phyloP scores from a whole-genome alignment of 2,113 vertebrate genomes.

The Astur gentilis region DNA sequence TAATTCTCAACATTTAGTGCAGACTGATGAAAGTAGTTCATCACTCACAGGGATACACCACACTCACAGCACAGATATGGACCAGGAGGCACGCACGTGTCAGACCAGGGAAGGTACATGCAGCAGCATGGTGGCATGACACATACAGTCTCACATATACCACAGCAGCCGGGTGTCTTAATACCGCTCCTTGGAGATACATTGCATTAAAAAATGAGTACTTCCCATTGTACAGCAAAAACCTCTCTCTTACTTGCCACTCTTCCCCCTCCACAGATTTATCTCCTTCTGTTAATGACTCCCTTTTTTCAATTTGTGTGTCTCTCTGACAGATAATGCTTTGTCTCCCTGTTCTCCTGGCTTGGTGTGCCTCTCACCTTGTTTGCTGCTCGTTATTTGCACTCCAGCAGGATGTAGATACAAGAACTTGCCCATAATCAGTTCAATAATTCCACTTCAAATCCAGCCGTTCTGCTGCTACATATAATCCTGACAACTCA shows the following conservation, averaged over 20 bases:
- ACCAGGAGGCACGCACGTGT: not conserved
- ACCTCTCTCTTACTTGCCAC: not conserved
- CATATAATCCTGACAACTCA: slow-evolving; percentile 58
- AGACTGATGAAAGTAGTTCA: slow-evolving; percentile 45
- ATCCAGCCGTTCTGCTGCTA: slow-evolving; percentile 39
- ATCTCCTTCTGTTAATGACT: slow-evolving; percentile 50
- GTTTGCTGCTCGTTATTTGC: slow-evolving; percentile 61
- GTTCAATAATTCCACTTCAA: slow-evolving; percentile 70
- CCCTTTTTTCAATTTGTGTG: slow-evolving; percentile 57
- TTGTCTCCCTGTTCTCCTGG: slow-evolving; percentile 53
- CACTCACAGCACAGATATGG: not conserved
- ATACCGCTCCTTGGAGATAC: not conserved
- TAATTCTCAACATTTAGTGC: slow-evolving; percentile 41
- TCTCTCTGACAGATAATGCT: slow-evolving; percentile 51
- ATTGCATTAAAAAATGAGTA: not conserved
- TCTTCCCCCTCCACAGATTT: slow-evolving; percentile 19
- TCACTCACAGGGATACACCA: not conserved
- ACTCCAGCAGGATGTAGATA: slow-evolving; percentile 52
- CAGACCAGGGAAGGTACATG: not conserved
- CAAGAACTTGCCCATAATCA: slow-evolving; percentile 59
- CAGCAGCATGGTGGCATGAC: not conserved
- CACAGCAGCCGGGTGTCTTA: not conserved
- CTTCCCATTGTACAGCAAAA: slow-evolving; percentile 4
- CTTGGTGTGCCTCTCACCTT: slow-evolving; percentile 39
- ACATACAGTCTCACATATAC: not conserved